Evolutionary conservation across 2,113 vertebrate genomes (phyloP).

Genomic region (Cochlearius cochlearius): DNA sequence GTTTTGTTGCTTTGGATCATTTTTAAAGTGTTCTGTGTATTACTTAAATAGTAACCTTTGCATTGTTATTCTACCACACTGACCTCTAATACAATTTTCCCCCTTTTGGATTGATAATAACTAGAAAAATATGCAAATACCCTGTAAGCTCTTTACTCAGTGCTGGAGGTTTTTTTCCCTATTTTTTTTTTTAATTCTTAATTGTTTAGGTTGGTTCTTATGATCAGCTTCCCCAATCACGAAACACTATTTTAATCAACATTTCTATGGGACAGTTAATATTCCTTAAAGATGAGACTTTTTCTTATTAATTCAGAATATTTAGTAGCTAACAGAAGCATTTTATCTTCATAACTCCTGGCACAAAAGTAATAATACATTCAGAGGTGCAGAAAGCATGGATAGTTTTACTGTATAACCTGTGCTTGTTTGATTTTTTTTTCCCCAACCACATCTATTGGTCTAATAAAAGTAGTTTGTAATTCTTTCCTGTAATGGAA

Average conservation of each 20-base stretch:
- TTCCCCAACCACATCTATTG: not conserved
- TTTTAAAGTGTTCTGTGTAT: not conserved
- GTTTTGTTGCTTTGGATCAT: not conserved
- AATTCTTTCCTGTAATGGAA: not conserved
- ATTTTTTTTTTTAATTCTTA: not conserved
- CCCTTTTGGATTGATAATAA: not conserved
- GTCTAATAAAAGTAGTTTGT: not conserved
- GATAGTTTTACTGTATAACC: not conserved
- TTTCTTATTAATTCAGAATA: not conserved
- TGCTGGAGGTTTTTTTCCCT: not conserved
- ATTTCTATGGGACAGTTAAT: not conserved
- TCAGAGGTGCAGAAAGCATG: not conserved
- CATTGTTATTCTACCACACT: conserved; percentile 2
- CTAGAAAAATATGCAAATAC: conserved; percentile 33
- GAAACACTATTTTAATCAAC: not conserved
- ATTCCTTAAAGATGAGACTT: not conserved
- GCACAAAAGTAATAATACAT: not conserved
- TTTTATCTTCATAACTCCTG: not conserved
- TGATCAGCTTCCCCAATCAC: not conserved
- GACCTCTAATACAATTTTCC: not conserved
- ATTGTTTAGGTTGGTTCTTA: not conserved
- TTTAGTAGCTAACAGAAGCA: not conserved
- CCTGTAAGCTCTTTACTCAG: not conserved
- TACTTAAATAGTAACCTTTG: not conserved
- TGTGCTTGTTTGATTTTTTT: not conserved